These are phyloP conservation scores for Cryptomyrus ogoouensis DNA, from an alignment of 2,113 vertebrate genomes.

Conservation along the genomic window DNA sequence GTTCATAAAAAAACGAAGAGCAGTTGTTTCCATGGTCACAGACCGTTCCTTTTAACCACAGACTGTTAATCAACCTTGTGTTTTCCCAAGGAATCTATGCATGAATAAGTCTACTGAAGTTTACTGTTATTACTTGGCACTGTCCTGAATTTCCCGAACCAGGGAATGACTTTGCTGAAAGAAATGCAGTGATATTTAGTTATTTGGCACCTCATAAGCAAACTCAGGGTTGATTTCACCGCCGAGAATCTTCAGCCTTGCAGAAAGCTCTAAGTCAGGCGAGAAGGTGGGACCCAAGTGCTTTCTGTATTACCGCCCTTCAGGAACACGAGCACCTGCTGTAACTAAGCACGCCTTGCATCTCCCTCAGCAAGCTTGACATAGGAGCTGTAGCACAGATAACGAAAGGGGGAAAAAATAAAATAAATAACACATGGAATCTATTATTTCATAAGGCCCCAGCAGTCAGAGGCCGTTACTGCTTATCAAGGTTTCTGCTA, in stretches of 20 bases:
- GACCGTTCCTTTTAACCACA: not conserved
- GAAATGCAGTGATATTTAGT: not conserved
- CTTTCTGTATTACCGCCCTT: not conserved
- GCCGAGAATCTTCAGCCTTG: not conserved
- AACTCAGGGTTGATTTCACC: conserved; percentile 2
- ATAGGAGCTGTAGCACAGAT: not conserved
- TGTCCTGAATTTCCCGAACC: not conserved
- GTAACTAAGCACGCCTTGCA: not conserved
- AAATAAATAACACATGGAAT: not conserved
- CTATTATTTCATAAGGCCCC: not conserved
- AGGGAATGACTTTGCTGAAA: not conserved
- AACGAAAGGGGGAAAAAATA: not conserved
- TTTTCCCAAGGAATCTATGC: not conserved
- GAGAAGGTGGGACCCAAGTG: not conserved
- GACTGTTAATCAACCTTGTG: not conserved
- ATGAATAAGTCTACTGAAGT: not conserved
- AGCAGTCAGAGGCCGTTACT: not conserved
- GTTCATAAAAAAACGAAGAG: not conserved
- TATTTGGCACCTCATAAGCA: not conserved
- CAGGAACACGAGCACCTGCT: not conserved
- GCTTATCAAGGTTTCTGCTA: not conserved
- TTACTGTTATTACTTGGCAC: not conserved
- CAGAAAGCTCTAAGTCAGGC: not conserved
- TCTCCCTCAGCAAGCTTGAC: not conserved
- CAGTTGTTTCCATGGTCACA: not conserved